These are phyloP conservation scores for Odontamblyopus lacepedii DNA, from an alignment of 2,797 vertebrate genomes.

Conservation along the genomic window DNA sequence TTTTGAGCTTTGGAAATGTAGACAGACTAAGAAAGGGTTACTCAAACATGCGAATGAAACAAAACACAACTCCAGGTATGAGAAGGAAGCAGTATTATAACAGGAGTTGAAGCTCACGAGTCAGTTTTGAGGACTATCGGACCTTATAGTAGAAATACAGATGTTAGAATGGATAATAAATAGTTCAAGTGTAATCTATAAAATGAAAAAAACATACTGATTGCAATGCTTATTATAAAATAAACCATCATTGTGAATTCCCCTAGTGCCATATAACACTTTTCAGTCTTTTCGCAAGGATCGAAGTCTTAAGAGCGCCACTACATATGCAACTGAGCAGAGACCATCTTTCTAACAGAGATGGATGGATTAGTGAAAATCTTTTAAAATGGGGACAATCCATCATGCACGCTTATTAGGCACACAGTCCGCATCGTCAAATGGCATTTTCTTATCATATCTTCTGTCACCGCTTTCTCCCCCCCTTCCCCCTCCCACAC, in stretches of 20 bases:
- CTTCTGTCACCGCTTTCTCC: constrained; percentile 49
- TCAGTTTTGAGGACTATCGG: too few relatives aligned
- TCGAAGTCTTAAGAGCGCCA: constrained; percentile 26
- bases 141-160: too few relatives aligned
- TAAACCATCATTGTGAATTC: background rate
- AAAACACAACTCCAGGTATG: too few relatives aligned
- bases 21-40: too few relatives aligned
- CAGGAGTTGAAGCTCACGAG: too few relatives aligned
- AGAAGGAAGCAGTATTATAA: too few relatives aligned
- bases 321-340: constrained; percentile 62
- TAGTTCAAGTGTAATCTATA: background rate
- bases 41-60: too few relatives aligned
- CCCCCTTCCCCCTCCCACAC: background rate
- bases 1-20: too few relatives aligned
- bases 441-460: constrained; percentile 70
- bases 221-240: background rate
- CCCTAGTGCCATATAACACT: background rate
- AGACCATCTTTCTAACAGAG: constrained; percentile 74
- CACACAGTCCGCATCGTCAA: constrained; percentile 62
- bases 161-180: background rate
- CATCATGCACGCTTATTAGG: constrained; percentile 76
- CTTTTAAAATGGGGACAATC: constrained; percentile 76
- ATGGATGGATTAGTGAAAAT: constrained; percentile 78
- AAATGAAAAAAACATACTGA: too few relatives aligned
- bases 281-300: background rate